Evolutionary conservation across 2,113 vertebrate species (phyloP).

Genomic region (Nymphicus hollandicus): DNA sequence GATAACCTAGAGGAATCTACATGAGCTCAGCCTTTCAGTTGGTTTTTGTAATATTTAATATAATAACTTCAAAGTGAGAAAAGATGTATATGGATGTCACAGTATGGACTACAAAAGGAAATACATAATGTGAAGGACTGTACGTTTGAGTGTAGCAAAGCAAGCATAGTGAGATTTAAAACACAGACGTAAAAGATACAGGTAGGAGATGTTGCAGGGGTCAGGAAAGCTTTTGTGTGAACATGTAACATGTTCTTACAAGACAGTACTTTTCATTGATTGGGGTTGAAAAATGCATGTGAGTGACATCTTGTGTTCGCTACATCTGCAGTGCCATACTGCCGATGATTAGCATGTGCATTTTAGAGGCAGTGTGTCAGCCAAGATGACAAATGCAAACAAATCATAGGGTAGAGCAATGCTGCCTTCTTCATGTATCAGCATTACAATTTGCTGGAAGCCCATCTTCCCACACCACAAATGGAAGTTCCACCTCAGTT

Average conservation of each 20-base stretch:
- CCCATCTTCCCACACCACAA: background rate
- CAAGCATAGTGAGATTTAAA: background rate
- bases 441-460: background rate
- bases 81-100: background rate
- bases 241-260: fast-evolving
- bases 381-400: background rate
- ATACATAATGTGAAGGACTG: background rate
- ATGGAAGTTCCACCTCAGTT: background rate
- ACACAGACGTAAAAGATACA: background rate
- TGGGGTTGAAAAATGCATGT: background rate
- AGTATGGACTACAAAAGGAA: background rate
- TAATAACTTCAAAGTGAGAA: background rate
- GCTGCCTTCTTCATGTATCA: background rate
- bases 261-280: background rate
- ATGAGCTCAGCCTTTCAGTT: background rate
- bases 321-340: background rate
- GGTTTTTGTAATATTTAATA: background rate
- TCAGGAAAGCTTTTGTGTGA: background rate
- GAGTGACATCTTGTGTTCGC: conserved; percentile 23
- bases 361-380: background rate
- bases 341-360: background rate
- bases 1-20: background rate
- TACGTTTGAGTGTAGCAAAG: background rate
- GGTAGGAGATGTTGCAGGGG: background rate
- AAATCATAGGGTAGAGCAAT: background rate